Conservation (phyloP, 1,140 invertebrate species). For the Sminthurinus signatus region DNA sequence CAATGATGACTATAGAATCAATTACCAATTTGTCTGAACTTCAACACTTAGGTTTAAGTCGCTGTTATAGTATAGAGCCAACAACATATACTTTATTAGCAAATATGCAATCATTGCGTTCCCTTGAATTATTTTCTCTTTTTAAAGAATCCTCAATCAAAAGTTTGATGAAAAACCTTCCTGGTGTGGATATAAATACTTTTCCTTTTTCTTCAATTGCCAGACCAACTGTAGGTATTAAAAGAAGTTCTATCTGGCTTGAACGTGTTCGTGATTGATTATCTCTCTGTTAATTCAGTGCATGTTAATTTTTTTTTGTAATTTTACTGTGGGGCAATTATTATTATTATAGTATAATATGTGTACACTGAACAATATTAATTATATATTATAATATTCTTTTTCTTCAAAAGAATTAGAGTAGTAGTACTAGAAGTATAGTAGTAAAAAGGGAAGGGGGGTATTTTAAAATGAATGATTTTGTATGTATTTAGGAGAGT, state of each 20-base stretch:
- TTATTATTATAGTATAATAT: too few relatives aligned
- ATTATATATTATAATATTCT: too few relatives aligned
- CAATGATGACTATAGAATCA: slow-evolving; percentile 1
- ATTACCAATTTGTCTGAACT: slow-evolving; percentile 53
- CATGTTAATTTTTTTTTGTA: too few relatives aligned
- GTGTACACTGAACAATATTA: too few relatives aligned
- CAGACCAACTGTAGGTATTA: slow-evolving; percentile 74
- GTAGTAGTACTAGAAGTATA: too few relatives aligned
- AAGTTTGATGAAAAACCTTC: slow-evolving; percentile 53
- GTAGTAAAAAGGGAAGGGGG: too few relatives aligned
- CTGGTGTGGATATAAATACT: slow-evolving; percentile 58
- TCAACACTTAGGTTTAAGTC: slow-evolving; percentile 65
- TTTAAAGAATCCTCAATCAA: slow-evolving; percentile 55
- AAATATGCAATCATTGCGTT: slow-evolving; percentile 54
- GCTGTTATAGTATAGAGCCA: slow-evolving; percentile 71
- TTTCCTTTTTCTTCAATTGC: slow-evolving; percentile 72
- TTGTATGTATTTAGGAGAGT: too few relatives aligned
- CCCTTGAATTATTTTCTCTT: slow-evolving; percentile 69
- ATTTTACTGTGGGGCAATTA: too few relatives aligned
- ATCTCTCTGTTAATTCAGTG: too few relatives aligned
- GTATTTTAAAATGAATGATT: too few relatives aligned
- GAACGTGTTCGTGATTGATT: slow-evolving; percentile 66
- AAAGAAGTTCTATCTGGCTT: slow-evolving; percentile 82
- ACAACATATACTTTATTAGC: slow-evolving; percentile 53
- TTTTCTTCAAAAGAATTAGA: too few relatives aligned